phyloP scores from a whole-genome alignment of 2,888 invertebrate species.

The Patella ulyssiponensis region DNA sequence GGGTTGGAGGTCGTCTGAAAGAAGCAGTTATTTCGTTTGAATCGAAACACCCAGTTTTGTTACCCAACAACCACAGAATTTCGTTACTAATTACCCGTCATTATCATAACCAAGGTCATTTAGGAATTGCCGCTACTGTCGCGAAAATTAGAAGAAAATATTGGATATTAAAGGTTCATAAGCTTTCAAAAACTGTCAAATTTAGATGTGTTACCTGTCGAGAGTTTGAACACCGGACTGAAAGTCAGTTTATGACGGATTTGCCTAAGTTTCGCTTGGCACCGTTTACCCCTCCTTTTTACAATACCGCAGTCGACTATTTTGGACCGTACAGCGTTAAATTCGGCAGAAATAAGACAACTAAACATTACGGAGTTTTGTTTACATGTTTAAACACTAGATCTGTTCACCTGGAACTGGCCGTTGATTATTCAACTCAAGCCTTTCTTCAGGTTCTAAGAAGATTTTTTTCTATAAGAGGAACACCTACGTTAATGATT shows the following conservation, averaged over 20 bases:
- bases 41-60: neutral
- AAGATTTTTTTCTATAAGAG: neutral
- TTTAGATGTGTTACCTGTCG: too few relatives aligned
- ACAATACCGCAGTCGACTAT: too few relatives aligned
- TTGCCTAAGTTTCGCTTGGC: too few relatives aligned
- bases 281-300: too few relatives aligned
- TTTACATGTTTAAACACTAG: too few relatives aligned
- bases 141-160: slow-evolving; percentile 6
- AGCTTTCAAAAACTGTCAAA: neutral
- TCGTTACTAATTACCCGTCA: neutral
- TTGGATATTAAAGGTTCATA: neutral
- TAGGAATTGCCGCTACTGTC: slow-evolving; percentile 6
- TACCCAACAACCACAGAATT: neutral
- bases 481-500: neutral
- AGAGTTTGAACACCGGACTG: too few relatives aligned
- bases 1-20: neutral
- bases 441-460: neutral
- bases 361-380: too few relatives aligned
- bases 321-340: too few relatives aligned
- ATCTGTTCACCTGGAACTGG: too few relatives aligned
- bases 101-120: neutral
- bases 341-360: too few relatives aligned
- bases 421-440: too few relatives aligned
- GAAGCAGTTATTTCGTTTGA: neutral
- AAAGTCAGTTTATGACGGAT: too few relatives aligned